Evolutionary conservation across 2,797 vertebrate species (phyloP).

Genomic region (Gymnoscopelus braueri): DNA sequence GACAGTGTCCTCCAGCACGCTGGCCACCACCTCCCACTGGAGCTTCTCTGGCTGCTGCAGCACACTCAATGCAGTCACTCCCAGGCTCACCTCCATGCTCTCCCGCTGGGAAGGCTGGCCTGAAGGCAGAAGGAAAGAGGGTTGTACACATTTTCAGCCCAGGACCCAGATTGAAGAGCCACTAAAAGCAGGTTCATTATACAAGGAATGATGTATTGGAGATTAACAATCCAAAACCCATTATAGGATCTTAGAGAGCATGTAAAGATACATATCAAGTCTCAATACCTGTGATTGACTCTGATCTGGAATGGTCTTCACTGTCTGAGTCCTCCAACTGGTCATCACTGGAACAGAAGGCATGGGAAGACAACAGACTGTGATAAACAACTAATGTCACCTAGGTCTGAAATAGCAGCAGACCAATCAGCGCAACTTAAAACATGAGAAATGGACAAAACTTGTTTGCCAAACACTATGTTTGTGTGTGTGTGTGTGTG

Average conservation of each 20-base stretch:
- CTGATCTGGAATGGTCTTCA: constrained; percentile 98
- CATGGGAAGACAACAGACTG: neutral
- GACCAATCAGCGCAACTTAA: no score
- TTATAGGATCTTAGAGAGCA: no score
- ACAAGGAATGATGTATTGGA: neutral
- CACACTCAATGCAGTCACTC: constrained; percentile 94
- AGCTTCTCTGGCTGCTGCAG: constrained; percentile 98
- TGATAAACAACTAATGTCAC: neutral
- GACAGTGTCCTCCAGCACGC: constrained; percentile 96
- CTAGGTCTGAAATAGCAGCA: no score
- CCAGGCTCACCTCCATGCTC: constrained; percentile 93
- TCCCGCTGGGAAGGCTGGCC: constrained; percentile 95
- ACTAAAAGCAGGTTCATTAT: neutral
- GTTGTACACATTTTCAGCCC: neutral
- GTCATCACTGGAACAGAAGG: constrained; percentile 87
- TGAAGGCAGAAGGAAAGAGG: constrained; percentile 56
- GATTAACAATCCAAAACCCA: neutral
- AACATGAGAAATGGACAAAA: no score
- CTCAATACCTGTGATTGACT: constrained; percentile 92
- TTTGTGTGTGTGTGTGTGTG: neutral
- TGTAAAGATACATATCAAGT: neutral
- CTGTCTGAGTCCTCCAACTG: constrained; percentile 98
- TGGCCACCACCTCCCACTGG: constrained; percentile 98
- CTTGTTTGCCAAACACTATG: neutral
- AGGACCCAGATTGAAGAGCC: no score